These are phyloP conservation scores for Agrilus biguttatus DNA, from an alignment of 2,888 invertebrate genomes.

Conservation along the genomic window DNA sequence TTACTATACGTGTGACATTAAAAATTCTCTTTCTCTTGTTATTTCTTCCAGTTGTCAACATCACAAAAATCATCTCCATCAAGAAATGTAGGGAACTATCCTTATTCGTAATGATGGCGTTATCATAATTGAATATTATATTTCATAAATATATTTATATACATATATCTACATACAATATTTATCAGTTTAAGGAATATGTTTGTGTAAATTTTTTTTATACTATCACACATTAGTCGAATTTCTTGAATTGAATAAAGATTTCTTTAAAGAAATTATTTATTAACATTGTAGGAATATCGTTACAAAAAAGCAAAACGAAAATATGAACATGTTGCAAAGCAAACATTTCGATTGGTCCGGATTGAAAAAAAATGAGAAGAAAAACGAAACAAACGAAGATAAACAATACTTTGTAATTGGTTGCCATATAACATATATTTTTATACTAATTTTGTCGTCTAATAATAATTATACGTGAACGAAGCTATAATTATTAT, in stretches of 20 bases:
- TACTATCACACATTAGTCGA: not conserved
- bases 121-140: no score
- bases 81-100: conserved; percentile 11
- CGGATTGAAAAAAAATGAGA: conserved; percentile 8
- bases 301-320: conserved; percentile 25
- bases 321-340: conserved; percentile 12
- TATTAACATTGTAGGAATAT: conserved; percentile 21
- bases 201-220: not conserved
- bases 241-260: not conserved
- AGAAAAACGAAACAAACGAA: not conserved
- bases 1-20: not conserved
- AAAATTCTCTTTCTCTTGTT: conserved; percentile 5
- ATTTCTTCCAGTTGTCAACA: conserved; percentile 21
- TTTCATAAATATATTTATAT: not conserved
- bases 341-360: not conserved
- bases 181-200: not conserved
- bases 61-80: conserved; percentile 22
- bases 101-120: conserved; percentile 7
- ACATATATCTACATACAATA: not conserved
- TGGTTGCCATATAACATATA: no score
- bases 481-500: no score
- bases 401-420: not conserved
- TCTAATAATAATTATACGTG: no score
- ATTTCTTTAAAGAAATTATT: conserved; percentile 2
- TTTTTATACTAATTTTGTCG: no score